Evolutionary conservation across 2,888 invertebrate genomes (phyloP).

Genomic region (Callyntrura sp.): DNA sequence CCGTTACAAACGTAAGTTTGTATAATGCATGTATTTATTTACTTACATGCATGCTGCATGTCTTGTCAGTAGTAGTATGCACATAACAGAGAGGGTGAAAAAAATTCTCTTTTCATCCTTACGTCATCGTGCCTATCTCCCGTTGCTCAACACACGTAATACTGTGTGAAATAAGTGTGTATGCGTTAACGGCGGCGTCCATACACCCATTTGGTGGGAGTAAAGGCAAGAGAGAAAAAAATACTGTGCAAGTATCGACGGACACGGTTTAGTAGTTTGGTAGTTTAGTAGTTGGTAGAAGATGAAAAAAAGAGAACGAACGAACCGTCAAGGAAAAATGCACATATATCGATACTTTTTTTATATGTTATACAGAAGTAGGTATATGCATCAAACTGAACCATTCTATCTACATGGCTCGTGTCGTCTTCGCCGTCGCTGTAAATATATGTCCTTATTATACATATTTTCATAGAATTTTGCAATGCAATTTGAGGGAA

Average conservation of each 20-base stretch:
- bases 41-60: constrained; percentile 13
- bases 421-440: too few species aligned
- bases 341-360: not conserved
- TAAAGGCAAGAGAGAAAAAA: too few species aligned
- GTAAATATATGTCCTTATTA: too few species aligned
- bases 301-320: not conserved
- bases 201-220: constrained; percentile 23
- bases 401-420: not conserved
- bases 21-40: too few species aligned
- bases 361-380: not conserved
- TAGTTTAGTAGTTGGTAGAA: constrained; percentile 2
- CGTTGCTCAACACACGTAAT: too few species aligned
- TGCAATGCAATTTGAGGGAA: not conserved
- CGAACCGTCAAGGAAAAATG: constrained; percentile 39
- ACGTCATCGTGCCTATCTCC: constrained; percentile 15
- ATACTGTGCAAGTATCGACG: not conserved
- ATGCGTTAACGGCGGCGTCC: too few species aligned
- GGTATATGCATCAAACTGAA: constrained; percentile 2
- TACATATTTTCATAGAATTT: too few species aligned
- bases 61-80: constrained; percentile 12
- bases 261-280: constrained; percentile 13
- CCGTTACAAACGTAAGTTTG: too few species aligned
- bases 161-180: too few species aligned
- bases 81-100: not conserved
- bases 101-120: constrained; percentile 39